Evolutionary conservation across 2,888 invertebrate species (phyloP).

Genomic region (Zelleria hepariella): DNA sequence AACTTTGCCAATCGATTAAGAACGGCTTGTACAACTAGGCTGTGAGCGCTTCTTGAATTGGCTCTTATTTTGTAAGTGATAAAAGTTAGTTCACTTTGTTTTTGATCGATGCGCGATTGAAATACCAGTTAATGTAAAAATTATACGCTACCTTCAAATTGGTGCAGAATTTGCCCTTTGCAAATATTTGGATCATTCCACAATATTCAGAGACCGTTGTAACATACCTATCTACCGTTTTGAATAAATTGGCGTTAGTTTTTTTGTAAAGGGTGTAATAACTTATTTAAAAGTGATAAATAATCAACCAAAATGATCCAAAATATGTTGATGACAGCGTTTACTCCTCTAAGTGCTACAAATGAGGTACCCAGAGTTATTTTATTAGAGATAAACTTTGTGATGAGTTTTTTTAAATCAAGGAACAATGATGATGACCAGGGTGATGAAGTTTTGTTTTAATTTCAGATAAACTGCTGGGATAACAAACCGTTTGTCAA

Average conservation of each 20-base stretch:
- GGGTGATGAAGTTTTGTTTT: background rate
- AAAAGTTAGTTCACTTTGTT: no score
- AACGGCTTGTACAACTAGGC: no score
- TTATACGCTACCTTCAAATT: background rate
- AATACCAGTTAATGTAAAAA: background rate
- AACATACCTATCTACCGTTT: background rate
- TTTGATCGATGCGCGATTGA: no score
- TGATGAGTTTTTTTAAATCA: no score
- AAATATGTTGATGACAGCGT: slow-evolving; percentile 28
- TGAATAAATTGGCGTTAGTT: background rate
- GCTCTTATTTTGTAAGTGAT: no score
- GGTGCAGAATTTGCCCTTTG: background rate
- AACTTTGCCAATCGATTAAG: no score
- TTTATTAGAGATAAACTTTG: background rate
- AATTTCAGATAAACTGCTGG: slow-evolving; percentile 35
- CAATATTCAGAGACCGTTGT: background rate
- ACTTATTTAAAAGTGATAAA: background rate
- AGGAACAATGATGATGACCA: no score
- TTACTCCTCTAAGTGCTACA: slow-evolving; percentile 32
- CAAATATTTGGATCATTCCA: background rate
- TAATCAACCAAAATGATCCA: slow-evolving; percentile 33
- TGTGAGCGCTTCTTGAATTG: no score
- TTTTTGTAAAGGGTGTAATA: background rate
- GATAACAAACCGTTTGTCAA: slow-evolving; percentile 40
- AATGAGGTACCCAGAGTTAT: slow-evolving; percentile 31